Evolutionary conservation across 1,140 invertebrate species (phyloP), one percentile per base, ranked within the genome.

Genomic region (Nylanderia fulva): DNA sequence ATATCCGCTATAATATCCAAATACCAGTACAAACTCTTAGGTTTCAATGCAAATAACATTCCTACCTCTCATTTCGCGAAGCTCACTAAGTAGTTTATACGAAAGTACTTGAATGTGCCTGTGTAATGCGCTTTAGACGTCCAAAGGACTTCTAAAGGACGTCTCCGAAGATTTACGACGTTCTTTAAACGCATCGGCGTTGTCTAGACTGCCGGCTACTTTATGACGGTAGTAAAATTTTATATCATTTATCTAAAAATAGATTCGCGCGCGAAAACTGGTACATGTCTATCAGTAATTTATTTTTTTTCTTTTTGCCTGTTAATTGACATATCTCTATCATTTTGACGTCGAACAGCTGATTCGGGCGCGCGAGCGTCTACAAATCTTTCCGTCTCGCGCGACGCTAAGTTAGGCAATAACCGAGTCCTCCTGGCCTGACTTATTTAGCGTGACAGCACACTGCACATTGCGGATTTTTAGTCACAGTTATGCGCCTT

Each of bases 391-490:
- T 48, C 4, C 18, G 13, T 48, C 45, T 48, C 4, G 13, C n/a
- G 48, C 48, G 52, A 71, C 52, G 76, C 60, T 45, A 58, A 82
- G 77, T 72, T 82, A 36, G 71, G 77, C 36, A 82, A 82, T 58
- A 82, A 42, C 54, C 9, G 83, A 85, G 42, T 85, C 83, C 75
- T 85, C 84, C 60, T 77, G 36, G 42, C 56, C 75, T 75, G 56
- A 66, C 84, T 82, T 88, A 86, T 76, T 88, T 83, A 88, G 71
- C 69, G 63, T 71, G 61, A 54, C 60, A 74, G 48, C 29, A 21
- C 58, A 21, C 58, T 36, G 68, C 84, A 33, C 63, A 61, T 56
- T 48, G 54, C 68, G 56, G 56, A 85, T 56, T 88, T 88, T 82
- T 83, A 76, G 69, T 45, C 56, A 66, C 56, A 79, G 82, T 74